A percentile compares a stretch with the other conserved stretches of the same genome.
Evolutionary conservation across 2,797 vertebrate genomes (phyloP).

Genomic region (Phataginus tricuspis): DNA sequence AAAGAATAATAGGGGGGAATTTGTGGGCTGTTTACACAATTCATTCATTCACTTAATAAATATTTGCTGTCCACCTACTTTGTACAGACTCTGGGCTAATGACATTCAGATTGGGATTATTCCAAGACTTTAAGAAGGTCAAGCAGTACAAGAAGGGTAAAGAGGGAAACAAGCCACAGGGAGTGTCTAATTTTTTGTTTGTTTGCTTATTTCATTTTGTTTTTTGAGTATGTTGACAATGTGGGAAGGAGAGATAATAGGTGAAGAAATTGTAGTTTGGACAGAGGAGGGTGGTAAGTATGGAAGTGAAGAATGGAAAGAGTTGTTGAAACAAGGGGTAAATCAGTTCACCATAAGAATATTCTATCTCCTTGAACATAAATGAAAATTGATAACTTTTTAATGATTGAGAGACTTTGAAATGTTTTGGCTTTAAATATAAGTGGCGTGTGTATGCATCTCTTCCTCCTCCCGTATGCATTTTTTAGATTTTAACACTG

Average conservation of each 20-base stretch:
- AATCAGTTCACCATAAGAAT: background rate
- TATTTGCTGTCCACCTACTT: constrained; percentile 71
- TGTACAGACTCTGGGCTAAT: background rate
- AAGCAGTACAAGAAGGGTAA: background rate
- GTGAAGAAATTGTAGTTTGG: background rate
- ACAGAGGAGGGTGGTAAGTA: background rate
- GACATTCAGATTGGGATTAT: background rate
- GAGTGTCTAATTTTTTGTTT: background rate
- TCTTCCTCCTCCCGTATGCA: background rate
- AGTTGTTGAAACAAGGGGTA: background rate
- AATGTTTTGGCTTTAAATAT: background rate
- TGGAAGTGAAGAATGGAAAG: background rate
- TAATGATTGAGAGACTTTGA: background rate
- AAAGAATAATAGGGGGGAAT: background rate
- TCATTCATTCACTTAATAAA: constrained; percentile 52
- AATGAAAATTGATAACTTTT: background rate
- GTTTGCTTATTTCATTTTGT: background rate
- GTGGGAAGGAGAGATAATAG: background rate
- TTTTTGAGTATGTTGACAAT: background rate
- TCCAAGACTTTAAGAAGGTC: constrained; percentile 29
- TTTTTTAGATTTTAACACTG: constrained; percentile 90
- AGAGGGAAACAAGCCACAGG: background rate
- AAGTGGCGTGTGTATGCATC: background rate
- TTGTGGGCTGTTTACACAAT: constrained; percentile 24
- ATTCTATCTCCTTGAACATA: background rate